Percentiles rank a stretch among this genome's conserved stretches.
phyloP scores from a whole-genome alignment of 2,113 vertebrate genomes.

The Anser cygnoides region DNA sequence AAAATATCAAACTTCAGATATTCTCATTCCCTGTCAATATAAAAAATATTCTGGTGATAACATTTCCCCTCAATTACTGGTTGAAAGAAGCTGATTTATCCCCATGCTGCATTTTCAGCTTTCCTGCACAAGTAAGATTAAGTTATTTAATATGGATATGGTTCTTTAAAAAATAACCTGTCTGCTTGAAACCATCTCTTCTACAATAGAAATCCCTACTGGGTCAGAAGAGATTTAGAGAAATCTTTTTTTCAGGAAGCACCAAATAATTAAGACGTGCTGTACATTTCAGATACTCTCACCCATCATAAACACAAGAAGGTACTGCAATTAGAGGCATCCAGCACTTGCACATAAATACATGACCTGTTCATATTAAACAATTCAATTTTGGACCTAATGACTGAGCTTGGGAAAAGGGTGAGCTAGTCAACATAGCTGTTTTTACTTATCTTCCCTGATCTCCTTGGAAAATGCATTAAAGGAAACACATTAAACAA shows the following conservation, averaged over 20 bases:
- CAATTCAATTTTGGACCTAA: background rate
- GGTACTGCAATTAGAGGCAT: background rate
- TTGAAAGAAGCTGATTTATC: conserved; percentile 60
- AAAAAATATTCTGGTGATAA: conserved; percentile 60
- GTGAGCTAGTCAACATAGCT: background rate
- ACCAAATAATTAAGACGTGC: conserved; percentile 38
- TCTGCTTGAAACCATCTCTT: conserved; percentile 34
- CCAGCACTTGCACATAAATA: background rate
- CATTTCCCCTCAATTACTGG: conserved; percentile 61
- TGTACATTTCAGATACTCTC: background rate
- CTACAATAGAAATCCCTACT: conserved; percentile 14
- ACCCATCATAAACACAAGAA: background rate
- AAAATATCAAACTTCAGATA: conserved; percentile 55
- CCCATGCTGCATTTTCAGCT: conserved; percentile 34
- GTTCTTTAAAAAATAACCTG: conserved; percentile 33
- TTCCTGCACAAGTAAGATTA: conserved; percentile 55
- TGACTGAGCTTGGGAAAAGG: background rate
- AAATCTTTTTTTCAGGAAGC: conserved; percentile 16
- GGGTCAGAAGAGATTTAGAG: conserved; percentile 25
- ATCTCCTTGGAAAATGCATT: conserved; percentile 13
- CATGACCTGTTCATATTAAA: background rate
- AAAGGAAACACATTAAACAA: conserved; percentile 29
- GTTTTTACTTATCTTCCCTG: conserved; percentile 9
- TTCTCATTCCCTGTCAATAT: conserved; percentile 58
- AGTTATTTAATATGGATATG: conserved; percentile 52